Percentiles rank a stretch among this genome's conserved stretches.
These are phyloP conservation scores for Thermophis baileyi DNA, from an alignment of 2,113 vertebrate species.

Conservation along the genomic window DNA sequence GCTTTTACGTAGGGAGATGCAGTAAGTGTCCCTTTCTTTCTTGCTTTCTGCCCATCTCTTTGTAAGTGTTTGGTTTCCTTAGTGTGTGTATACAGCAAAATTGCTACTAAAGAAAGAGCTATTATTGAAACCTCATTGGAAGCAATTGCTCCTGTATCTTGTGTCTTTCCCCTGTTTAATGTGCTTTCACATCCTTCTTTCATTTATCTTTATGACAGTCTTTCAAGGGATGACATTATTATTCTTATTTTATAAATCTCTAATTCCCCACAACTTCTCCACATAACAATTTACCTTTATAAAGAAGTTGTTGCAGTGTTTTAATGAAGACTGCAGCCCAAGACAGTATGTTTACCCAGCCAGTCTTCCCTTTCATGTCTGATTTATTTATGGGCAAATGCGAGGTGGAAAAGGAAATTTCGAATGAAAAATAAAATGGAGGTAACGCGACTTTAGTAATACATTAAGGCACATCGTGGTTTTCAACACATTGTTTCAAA, in stretches of 20 bases:
- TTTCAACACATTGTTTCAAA: neutral
- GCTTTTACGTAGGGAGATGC: conserved; percentile 11
- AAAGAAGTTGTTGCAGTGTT: neutral
- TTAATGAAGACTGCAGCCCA: neutral
- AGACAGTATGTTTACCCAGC: neutral
- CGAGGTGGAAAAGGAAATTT: neutral
- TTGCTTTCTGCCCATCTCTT: neutral
- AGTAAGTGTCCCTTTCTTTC: neutral
- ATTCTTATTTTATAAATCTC: neutral
- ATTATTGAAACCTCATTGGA: neutral
- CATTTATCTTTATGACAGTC: conserved; percentile 3
- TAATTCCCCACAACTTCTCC: neutral
- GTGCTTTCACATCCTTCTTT: neutral
- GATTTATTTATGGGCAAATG: neutral
- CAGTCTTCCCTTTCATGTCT: neutral
- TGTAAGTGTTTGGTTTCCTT: neutral
- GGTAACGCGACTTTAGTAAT: neutral
- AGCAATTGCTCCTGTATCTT: neutral
- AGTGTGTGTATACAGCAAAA: neutral
- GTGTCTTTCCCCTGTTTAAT: neutral
- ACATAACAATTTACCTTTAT: neutral
- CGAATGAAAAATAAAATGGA: neutral
- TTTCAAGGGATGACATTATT: neutral
- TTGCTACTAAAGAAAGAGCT: neutral
- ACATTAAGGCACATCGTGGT: neutral